Conservation (phyloP, 2,797 vertebrate species). For the Apodemus agrarius region DNA sequence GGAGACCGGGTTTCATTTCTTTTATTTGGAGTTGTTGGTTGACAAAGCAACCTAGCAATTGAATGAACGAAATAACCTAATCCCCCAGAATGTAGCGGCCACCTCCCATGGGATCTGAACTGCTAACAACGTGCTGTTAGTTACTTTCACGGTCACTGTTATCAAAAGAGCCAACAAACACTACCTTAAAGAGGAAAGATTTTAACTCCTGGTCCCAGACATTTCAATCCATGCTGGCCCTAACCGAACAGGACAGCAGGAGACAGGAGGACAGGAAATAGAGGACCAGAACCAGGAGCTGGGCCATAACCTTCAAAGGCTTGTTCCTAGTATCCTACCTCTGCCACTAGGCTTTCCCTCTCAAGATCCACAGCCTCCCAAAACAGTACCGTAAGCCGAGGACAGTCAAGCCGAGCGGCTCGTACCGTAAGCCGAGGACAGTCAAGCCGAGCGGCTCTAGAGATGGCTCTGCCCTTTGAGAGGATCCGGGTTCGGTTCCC, state of each 20-base stretch:
- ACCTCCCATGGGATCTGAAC: not conserved
- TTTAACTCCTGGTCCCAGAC: not conserved
- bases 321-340: not conserved
- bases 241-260: not conserved
- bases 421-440: no score
- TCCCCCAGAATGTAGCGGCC: not conserved
- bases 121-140: not conserved
- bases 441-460: no score
- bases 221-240: not conserved
- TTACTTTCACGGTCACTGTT: not conserved
- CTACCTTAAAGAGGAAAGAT: not conserved
- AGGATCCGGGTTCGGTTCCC: not conserved
- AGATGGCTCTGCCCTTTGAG: not conserved
- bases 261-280: not conserved
- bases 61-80: conserved; percentile 10
- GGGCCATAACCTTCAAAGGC: not conserved
- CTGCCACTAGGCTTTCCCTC: not conserved
- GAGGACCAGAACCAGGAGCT: not conserved
- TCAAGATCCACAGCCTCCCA: not conserved
- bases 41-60: not conserved
- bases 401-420: not conserved
- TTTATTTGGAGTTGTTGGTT: conserved; percentile 11
- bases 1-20: conserved; percentile 24
- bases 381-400: not conserved
- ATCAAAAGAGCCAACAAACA: not conserved